phyloP scores from a whole-genome alignment of 2,888 invertebrate genomes.

The Crematogaster levior region DNA sequence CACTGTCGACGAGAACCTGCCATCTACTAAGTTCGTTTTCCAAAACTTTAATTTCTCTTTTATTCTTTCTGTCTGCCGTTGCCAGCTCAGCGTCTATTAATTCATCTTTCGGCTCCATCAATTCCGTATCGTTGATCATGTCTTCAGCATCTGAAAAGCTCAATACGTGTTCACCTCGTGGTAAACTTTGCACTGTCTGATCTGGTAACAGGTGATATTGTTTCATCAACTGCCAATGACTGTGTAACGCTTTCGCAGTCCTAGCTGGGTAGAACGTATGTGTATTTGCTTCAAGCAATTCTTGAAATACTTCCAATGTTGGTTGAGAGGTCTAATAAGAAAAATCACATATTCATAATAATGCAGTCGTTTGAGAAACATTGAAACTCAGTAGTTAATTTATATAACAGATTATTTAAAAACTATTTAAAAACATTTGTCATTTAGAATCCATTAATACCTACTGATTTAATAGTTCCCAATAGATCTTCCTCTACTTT shows the following conservation, averaged over 20 bases:
- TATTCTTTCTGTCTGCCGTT: slow-evolving; percentile 91
- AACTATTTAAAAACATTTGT: slow-evolving; percentile 10
- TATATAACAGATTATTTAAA: background rate
- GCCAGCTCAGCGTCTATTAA: slow-evolving; percentile 92
- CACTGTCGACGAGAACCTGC: slow-evolving; percentile 97
- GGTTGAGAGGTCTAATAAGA: slow-evolving; percentile 89
- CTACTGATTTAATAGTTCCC: slow-evolving; percentile 92
- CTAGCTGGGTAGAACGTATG: slow-evolving; percentile 95
- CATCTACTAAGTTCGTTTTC: slow-evolving; percentile 96
- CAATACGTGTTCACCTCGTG: slow-evolving; percentile 89
- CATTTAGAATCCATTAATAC: slow-evolving; percentile 69
- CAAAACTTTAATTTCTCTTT: slow-evolving; percentile 94
- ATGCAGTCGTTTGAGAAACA: background rate
- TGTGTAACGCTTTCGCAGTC: slow-evolving; percentile 93
- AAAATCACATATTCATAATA: background rate
- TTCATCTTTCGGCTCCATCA: slow-evolving; percentile 94
- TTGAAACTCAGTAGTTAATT: background rate
- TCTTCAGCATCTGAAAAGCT: slow-evolving; percentile 98
- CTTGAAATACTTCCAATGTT: slow-evolving; percentile 93
- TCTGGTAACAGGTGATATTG: slow-evolving; percentile 96
- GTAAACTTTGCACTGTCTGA: slow-evolving; percentile 91
- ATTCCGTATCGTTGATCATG: slow-evolving; percentile 93
- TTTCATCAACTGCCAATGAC: slow-evolving; percentile 97
- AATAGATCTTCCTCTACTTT: slow-evolving; percentile 95
- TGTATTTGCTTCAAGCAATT: slow-evolving; percentile 93